phyloP scores from a whole-genome alignment of 1,140 invertebrate species.

The Drosophila bocki region DNA sequence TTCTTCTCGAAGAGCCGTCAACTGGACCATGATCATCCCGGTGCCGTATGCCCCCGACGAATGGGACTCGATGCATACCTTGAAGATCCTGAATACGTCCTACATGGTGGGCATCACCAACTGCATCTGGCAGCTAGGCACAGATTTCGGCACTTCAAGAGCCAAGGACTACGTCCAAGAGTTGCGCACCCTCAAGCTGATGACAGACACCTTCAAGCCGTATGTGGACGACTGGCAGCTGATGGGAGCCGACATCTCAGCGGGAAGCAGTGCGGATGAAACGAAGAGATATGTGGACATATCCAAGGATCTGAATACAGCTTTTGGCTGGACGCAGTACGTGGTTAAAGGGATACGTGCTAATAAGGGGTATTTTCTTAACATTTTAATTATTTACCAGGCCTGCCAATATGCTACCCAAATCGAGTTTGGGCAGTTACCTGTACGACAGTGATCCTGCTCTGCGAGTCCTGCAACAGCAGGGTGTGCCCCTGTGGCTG shows the following conservation, averaged over 20 bases:
- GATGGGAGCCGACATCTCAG: constrained; percentile 79
- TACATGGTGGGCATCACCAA: constrained; percentile 79
- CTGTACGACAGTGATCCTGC: constrained; percentile 76
- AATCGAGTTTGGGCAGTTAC: constrained; percentile 64
- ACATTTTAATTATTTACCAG: constrained; percentile 5
- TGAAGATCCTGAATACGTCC: constrained; percentile 80
- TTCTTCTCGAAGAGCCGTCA: constrained; percentile 54
- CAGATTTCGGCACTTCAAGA: constrained; percentile 72
- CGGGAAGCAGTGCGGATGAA: constrained; percentile 77
- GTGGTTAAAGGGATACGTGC: constrained; percentile 14
- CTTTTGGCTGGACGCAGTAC: constrained; percentile 82
- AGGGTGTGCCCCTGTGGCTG: constrained; percentile 75
- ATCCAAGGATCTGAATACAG: constrained; percentile 73
- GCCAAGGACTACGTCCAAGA: constrained; percentile 77
- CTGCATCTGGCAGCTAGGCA: constrained; percentile 82
- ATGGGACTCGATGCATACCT: constrained; percentile 81
- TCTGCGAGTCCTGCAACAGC: constrained; percentile 53
- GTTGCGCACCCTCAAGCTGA: constrained; percentile 72
- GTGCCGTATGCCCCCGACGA: constrained; percentile 76
- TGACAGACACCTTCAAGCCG: constrained; percentile 75
- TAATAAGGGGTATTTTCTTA: too few relatives aligned
- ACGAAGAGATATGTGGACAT: constrained; percentile 75
- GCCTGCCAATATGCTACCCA: constrained; percentile 64
- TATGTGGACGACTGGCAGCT: constrained; percentile 74
- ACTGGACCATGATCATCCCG: constrained; percentile 83